Evolutionary conservation across 2,797 vertebrate species (phyloP).

Genomic region (Phataginus tricuspis): DNA sequence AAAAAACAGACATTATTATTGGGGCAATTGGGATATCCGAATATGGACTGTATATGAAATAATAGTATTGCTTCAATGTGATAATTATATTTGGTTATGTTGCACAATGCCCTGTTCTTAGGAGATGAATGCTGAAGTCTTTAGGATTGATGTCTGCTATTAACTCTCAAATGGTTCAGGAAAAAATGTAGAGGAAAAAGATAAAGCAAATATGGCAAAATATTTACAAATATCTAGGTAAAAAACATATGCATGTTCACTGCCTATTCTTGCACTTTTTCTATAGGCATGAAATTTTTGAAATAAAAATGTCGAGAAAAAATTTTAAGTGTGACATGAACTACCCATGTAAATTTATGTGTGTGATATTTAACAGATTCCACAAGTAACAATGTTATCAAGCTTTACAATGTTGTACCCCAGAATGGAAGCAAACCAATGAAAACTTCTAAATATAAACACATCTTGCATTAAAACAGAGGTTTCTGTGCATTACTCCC

Average conservation of each 20-base stretch:
- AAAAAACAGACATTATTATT: not conserved
- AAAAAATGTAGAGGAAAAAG: constrained; percentile 11
- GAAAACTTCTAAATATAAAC: not conserved
- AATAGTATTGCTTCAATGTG: not conserved
- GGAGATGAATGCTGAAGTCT: not conserved
- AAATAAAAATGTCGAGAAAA: constrained; percentile 21
- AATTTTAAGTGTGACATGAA: not conserved
- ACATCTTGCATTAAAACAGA: not conserved
- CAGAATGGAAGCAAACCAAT: constrained; percentile 19
- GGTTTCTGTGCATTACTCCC: not conserved
- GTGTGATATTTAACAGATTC: not conserved
- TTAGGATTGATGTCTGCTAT: not conserved
- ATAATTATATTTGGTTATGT: not conserved
- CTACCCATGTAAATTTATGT: not conserved
- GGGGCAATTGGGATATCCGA: not conserved
- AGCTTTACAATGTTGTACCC: not conserved
- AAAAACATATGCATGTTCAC: not conserved
- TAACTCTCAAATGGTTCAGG: not conserved
- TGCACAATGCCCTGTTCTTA: not conserved
- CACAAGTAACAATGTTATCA: not conserved
- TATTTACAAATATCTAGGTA: not conserved
- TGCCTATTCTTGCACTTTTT: not conserved
- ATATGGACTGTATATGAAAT: not conserved
- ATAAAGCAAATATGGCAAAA: constrained; percentile 19
- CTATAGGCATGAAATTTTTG: constrained; percentile 4